These are phyloP conservation scores for Axinella damicornis DNA, from an alignment of 37 sponge, comb jelly and placozoan genomes.

Conservation along the genomic window DNA sequence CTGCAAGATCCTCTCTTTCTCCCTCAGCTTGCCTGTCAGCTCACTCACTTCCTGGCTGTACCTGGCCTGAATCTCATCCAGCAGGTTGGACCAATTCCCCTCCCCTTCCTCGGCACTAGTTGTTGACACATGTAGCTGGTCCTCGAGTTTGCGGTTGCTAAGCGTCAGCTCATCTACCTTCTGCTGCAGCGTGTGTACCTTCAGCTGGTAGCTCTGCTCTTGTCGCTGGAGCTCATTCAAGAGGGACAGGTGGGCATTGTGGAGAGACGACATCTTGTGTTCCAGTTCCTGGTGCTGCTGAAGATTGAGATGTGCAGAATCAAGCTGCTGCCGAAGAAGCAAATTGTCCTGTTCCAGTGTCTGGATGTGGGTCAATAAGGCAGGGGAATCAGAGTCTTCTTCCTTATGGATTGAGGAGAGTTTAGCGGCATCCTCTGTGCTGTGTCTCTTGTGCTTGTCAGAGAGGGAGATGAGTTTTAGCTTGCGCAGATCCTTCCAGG, in stretches of 20 bases:
- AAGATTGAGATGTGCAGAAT: not conserved
- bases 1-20: constrained; percentile 16
- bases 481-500: not conserved
- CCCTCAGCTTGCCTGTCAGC: constrained; percentile 12
- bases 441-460: not conserved
- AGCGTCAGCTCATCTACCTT: constrained; percentile 26
- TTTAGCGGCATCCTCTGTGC: not conserved
- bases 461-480: constrained; percentile 14
- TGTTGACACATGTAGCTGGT: constrained; percentile 4
- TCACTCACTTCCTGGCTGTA: constrained; percentile 2
- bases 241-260: not conserved
- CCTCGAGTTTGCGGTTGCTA: constrained; percentile 12
- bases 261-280: not conserved
- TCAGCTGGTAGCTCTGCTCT: not conserved
- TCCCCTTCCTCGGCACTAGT: not conserved
- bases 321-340: constrained; percentile 14
- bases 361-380: constrained; percentile 10
- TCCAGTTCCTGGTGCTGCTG: not conserved
- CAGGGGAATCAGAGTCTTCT: too few species aligned
- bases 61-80: constrained; percentile 22
- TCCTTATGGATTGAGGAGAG: too few species aligned
- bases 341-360: constrained; percentile 16
- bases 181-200: constrained; percentile 5
- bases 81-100: not conserved
- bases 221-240: not conserved